Conservation (phyloP, 2,888 invertebrate species). For the Amphimallon solstitiale region DNA sequence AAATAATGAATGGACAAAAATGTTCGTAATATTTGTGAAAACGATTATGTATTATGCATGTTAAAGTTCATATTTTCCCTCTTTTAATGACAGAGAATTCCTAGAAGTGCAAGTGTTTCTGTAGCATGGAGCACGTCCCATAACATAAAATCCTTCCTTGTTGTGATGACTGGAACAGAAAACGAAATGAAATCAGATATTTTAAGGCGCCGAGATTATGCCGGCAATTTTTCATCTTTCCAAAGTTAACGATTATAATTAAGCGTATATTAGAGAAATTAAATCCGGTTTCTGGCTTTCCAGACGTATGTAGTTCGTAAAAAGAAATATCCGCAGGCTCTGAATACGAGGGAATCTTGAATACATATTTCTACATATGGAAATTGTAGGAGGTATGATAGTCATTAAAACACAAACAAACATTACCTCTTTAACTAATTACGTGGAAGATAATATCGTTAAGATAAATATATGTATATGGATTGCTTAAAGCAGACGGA, state of each 20-base stretch:
- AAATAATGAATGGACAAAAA: background rate
- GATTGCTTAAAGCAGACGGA: too few relatives aligned
- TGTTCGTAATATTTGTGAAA: constrained; percentile 3
- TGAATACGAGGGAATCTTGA: background rate
- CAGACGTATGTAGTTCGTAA: too few relatives aligned
- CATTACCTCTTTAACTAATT: too few relatives aligned
- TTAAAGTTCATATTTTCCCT: too few relatives aligned
- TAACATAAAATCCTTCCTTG: background rate
- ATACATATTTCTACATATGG: background rate
- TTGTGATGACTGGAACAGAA: background rate
- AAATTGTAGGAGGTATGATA: too few relatives aligned
- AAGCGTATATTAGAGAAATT: constrained; percentile 15
- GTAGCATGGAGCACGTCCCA: background rate
- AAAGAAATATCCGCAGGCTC: background rate
- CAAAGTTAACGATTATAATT: constrained; percentile 16
- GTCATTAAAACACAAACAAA: too few relatives aligned
- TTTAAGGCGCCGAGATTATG: constrained; percentile 29
- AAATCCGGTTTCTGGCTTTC: background rate
- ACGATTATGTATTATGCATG: background rate
- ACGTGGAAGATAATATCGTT: too few relatives aligned
- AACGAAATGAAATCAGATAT: constrained; percentile 27
- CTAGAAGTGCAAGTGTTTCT: constrained; percentile 16
- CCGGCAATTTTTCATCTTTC: constrained; percentile 23
- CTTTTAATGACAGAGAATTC: constrained; percentile 16
- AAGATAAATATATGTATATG: too few relatives aligned